A percentile compares a stretch with the other conserved stretches of the same genome.
These are phyloP conservation scores for Gastrophryne carolinensis DNA, from an alignment of 2,797 vertebrate genomes.

Conservation along the genomic window DNA sequence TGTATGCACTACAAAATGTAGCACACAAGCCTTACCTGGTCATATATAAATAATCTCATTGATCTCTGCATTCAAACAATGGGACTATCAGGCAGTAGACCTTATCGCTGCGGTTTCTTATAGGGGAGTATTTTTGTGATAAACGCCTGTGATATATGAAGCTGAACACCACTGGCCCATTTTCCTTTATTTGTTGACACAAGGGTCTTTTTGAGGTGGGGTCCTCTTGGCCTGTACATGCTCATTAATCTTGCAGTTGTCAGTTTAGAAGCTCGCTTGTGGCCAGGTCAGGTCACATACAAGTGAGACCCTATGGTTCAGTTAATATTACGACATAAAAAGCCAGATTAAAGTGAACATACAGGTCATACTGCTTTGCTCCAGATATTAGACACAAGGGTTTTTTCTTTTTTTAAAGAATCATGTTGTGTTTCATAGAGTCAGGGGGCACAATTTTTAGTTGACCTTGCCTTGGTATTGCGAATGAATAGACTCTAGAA, in stretches of 20 bases:
- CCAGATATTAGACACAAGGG: conserved; percentile 21
- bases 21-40: no score
- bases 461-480: no score
- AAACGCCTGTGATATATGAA: background rate
- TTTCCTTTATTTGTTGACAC: conserved; percentile 17
- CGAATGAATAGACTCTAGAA: no score
- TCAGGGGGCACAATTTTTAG: no score
- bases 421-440: no score
- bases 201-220: conserved; percentile 30
- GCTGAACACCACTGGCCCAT: background rate
- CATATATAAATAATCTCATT: no score
- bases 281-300: conserved; percentile 43
- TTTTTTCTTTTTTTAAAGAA: no score
- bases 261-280: conserved; percentile 40
- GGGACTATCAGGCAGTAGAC: no score
- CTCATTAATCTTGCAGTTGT: conserved; percentile 49
- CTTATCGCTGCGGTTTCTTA: background rate
- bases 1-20: no score
- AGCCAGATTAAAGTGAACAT: conserved; percentile 52
- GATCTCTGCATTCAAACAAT: background rate
- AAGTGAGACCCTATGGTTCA: conserved; percentile 49
- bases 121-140: background rate
- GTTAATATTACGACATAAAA: conserved; percentile 40
- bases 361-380: conserved; percentile 45
- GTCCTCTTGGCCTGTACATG: conserved; percentile 34